Evolutionary conservation across 2,797 vertebrate genomes (phyloP).

Genomic region (Falco rusticolus): DNA sequence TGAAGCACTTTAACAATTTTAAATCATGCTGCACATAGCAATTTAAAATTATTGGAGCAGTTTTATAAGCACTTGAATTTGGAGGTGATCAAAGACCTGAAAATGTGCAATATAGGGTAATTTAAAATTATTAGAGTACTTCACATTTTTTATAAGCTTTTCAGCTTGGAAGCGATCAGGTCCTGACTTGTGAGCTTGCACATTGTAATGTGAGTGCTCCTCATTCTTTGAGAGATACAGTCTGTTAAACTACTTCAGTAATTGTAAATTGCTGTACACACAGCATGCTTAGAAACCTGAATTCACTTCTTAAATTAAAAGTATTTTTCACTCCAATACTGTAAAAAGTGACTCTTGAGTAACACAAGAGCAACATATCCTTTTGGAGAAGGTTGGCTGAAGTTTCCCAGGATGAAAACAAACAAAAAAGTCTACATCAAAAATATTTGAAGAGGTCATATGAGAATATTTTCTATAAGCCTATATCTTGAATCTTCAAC

Average conservation of each 20-base stretch:
- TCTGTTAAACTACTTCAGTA: constrained; percentile 64
- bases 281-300: constrained; percentile 52
- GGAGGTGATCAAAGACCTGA: constrained; percentile 81
- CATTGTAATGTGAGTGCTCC: constrained; percentile 50
- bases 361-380: constrained; percentile 28
- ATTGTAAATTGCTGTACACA: constrained; percentile 46
- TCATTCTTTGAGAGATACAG: constrained; percentile 51
- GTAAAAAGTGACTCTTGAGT: constrained; percentile 17
- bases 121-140: constrained; percentile 80
- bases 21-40: constrained; percentile 77
- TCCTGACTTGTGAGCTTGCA: constrained; percentile 67
- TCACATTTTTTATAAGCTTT: constrained; percentile 78
- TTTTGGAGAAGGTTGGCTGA: not conserved
- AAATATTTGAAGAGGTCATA: not conserved
- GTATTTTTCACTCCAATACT: constrained; percentile 55
- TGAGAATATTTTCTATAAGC: not conserved
- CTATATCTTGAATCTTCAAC: not conserved
- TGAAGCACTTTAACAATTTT: constrained; percentile 79
- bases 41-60: constrained; percentile 80
- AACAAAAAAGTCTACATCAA: not conserved
- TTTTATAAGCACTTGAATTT: constrained; percentile 81
- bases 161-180: constrained; percentile 67
- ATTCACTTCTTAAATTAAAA: constrained; percentile 67
- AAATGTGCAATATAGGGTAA: constrained; percentile 76
- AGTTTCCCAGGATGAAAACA: constrained; percentile 19